Percentiles rank a stretch among this genome's conserved stretches.
These are phyloP conservation scores for Campylomormyrus numenius DNA, from an alignment of 2,113 vertebrate genomes.

Conservation along the genomic window DNA sequence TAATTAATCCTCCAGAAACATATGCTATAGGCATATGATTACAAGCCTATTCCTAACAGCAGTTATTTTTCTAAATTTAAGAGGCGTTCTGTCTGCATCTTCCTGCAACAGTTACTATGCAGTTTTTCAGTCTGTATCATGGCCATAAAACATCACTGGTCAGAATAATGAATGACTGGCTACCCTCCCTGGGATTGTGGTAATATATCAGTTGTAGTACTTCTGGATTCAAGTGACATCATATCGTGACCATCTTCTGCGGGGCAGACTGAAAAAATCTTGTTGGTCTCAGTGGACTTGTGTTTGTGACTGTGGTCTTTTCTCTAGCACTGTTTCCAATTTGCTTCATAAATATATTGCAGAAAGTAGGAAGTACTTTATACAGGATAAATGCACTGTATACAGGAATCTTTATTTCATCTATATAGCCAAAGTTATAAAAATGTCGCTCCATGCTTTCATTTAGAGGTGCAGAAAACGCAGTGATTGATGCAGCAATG, in stretches of 20 bases:
- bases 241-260: neutral
- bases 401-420: neutral
- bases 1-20: neutral
- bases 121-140: neutral
- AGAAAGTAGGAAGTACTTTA: neutral
- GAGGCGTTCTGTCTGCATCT: neutral
- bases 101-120: neutral
- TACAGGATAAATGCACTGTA: neutral
- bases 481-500: neutral
- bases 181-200: neutral
- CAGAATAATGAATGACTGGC: neutral
- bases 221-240: neutral
- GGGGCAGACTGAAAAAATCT: neutral
- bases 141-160: neutral
- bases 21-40: neutral
- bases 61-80: neutral
- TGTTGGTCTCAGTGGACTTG: neutral
- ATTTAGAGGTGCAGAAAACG: neutral
- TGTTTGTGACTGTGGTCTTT: neutral
- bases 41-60: neutral
- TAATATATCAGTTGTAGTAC: neutral
- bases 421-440: neutral
- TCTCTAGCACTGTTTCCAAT: neutral
- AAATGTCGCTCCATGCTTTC: neutral
- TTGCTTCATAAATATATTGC: neutral